Percentiles rank a stretch among this genome's conserved stretches.
These are phyloP conservation scores for Nylanderia fulva DNA, from an alignment of 1,140 invertebrate species.

Conservation along the genomic window DNA sequence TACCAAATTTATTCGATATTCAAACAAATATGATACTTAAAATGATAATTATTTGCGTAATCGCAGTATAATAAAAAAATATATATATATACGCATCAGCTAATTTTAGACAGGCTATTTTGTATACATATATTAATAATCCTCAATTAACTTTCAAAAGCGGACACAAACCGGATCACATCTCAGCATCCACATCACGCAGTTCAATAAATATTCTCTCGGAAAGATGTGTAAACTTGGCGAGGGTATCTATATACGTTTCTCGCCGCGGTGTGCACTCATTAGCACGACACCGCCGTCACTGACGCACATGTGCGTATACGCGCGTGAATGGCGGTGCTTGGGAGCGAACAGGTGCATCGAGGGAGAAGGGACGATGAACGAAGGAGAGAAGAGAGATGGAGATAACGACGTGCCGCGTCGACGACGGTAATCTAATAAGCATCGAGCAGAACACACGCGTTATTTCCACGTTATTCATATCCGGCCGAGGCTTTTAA, in stretches of 20 bases:
- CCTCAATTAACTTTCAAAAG: background rate
- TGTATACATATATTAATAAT: background rate
- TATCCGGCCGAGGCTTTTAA: constrained; percentile 36
- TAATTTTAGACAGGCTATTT: background rate
- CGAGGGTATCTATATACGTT: background rate
- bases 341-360: constrained; percentile 64
- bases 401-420: constrained; percentile 67
- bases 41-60: background rate
- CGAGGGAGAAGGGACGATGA: background rate
- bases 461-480: constrained; percentile 48
- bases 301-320: constrained; percentile 38
- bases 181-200: background rate
- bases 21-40: background rate
- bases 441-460: constrained; percentile 23
- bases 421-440: constrained; percentile 67
- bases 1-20: background rate
- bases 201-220: background rate
- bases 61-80: background rate
- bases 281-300: background rate
- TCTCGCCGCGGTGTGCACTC: background rate
- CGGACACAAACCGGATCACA: background rate
- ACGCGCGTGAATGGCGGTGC: constrained; percentile 41
- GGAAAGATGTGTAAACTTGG: background rate
- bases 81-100: background rate
- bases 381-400: constrained; percentile 17